Percentiles rank a stretch among this genome's conserved stretches.
phyloP scores from a whole-genome alignment of 2,888 invertebrate genomes.

The Tetanocera ferruginea region DNA sequence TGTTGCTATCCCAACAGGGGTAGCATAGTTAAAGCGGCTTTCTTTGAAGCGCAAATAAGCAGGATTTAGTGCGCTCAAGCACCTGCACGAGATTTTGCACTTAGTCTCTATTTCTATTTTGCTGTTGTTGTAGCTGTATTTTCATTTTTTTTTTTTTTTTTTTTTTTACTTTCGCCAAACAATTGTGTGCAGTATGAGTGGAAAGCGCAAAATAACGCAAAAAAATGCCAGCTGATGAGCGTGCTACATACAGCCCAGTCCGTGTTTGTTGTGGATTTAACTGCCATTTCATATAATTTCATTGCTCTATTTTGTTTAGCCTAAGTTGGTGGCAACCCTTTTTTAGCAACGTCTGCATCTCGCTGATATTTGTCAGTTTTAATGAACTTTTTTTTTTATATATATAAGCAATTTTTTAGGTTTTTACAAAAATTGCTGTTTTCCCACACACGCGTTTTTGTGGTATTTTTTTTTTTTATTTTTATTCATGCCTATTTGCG shows the following conservation, averaged over 20 bases:
- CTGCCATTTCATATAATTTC: background rate
- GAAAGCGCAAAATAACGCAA: too few relatives aligned
- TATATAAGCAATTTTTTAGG: background rate
- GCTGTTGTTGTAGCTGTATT: too few relatives aligned
- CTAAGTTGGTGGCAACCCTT: background rate
- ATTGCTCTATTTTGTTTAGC: background rate
- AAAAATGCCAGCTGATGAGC: too few relatives aligned
- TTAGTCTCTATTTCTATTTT: background rate
- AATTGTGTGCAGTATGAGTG: too few relatives aligned
- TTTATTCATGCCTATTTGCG: too few relatives aligned
- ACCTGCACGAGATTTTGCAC: conserved; percentile 12
- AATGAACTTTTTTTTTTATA: background rate
- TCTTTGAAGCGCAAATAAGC: conserved; percentile 18
- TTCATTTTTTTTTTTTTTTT: too few relatives aligned
- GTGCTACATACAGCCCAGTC: too few relatives aligned
- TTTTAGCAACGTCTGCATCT: background rate
- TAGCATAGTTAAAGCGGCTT: background rate
- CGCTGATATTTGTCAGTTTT: conserved; percentile 1
- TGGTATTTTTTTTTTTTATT: too few relatives aligned
- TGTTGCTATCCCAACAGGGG: background rate
- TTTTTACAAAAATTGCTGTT: background rate
- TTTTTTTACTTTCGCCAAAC: too few relatives aligned
- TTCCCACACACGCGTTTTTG: too few relatives aligned
- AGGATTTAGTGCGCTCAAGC: conserved; percentile 32
- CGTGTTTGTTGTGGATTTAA: background rate